Percentiles rank a stretch among this genome's conserved stretches.
These are phyloP conservation scores for Melinaea menophilus DNA, from an alignment of 2,888 invertebrate species.

Conservation along the genomic window DNA sequence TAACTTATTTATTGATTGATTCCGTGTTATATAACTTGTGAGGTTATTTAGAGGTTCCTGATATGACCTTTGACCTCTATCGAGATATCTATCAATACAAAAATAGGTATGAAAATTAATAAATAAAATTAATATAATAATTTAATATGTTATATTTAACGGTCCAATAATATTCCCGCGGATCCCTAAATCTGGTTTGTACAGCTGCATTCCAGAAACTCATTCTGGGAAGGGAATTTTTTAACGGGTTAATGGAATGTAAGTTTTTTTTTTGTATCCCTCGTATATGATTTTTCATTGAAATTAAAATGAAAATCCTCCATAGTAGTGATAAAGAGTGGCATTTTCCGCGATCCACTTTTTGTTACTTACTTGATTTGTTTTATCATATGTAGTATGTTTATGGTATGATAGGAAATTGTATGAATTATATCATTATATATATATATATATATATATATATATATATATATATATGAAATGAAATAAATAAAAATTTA, in stretches of 20 bases:
- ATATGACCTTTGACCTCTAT: constrained; percentile 50
- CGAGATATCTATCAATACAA: constrained; percentile 32
- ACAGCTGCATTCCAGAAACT: constrained; percentile 59
- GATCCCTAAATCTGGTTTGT: constrained; percentile 56
- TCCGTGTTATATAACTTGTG: constrained; percentile 54
- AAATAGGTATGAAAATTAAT: neutral
- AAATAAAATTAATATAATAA: no score
- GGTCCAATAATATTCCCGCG: constrained; percentile 32
- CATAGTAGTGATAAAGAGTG: constrained; percentile 40
- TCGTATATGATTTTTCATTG: constrained; percentile 71
- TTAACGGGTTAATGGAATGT: constrained; percentile 61
- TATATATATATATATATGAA: neutral
- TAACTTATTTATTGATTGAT: constrained; percentile 52
- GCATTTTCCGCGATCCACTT: constrained; percentile 47
- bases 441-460: neutral
- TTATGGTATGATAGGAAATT: constrained; percentile 24
- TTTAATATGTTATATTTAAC: constrained; percentile 12
- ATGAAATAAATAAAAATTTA: constrained; percentile 9
- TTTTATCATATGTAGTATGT: constrained; percentile 49
- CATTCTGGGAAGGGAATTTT: constrained; percentile 66
- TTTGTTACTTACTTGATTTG: constrained; percentile 54
- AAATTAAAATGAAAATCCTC: constrained; percentile 63
- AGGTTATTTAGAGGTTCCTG: constrained; percentile 49
- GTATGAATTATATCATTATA: constrained; percentile 16
- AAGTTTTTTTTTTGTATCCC: constrained; percentile 50